Base-by-base conservation (phyloP, 2,888 invertebrate species). In the Germaria angustata region DNA sequence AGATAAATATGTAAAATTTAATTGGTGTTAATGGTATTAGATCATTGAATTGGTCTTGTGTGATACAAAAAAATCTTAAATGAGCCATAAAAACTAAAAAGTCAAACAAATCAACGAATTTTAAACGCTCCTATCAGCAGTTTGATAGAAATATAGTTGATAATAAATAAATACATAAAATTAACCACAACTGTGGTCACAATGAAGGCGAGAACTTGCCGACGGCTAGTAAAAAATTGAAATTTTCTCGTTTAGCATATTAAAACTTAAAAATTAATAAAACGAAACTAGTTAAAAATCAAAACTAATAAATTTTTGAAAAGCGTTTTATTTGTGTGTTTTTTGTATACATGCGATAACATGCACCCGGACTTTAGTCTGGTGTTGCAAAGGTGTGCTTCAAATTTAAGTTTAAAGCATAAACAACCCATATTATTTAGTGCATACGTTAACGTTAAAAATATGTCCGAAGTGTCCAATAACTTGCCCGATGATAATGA, bases 281-380 rank as follows among this genome's bases (percentile, higher is more conserved):
- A 65, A 66, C 2, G 32, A 51, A 68, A 46, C 11, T 36, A 28
- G 15, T 15, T 9, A 6, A 53, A 39, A 55, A 24, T 6, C 32
- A 44, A 49, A 49, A n/a, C 41, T 63, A 65, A 39, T 20, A 28
- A 17, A 9, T 32, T 51, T 15, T 0, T 41, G 13, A 41, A 41
- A 72, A 59, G 66, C 55, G 46, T 66, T 46, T 59, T 51, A 9
- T 34, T 63, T 39, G 66, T 28, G 72, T 83, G 65, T 85, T 24
- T 36, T 15, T 49, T 20, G 22, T 17, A n/a, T 55, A 72, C 20
- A 71, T 65, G 78, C 79, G 59, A 66, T 78, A 82, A 79, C 80
- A 90, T 90, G 91, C 91, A 91, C 88, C 90, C 91, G 83, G 91
- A 91, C 86, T 89, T 89, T 80, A 82, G 90, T 86, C 86, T 89